These are phyloP conservation scores for Gallinago nigripennis DNA, from an alignment of 2,797 vertebrate genomes.

Conservation along the genomic window DNA sequence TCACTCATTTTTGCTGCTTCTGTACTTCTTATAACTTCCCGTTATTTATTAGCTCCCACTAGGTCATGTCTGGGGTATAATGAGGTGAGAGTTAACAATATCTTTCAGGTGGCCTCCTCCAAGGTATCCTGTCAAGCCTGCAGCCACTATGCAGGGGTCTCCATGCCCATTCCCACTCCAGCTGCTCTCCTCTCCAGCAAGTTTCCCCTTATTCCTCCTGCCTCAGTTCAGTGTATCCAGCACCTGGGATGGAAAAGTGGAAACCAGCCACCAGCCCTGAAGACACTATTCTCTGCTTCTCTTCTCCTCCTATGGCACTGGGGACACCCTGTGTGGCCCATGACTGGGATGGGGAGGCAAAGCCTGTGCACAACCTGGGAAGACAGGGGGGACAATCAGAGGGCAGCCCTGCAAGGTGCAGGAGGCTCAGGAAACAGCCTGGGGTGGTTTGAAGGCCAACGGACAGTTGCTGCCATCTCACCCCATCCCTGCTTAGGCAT, in stretches of 20 bases:
- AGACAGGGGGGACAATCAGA: background rate
- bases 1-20: background rate
- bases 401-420: rapidly evolving
- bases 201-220: background rate
- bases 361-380: background rate
- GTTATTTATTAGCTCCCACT: background rate
- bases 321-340: background rate
- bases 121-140: background rate
- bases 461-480: background rate
- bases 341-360: background rate
- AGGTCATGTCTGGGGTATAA: background rate
- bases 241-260: background rate
- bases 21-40: background rate
- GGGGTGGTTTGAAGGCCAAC: background rate
- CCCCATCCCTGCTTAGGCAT: background rate
- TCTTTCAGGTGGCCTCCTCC: background rate
- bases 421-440: background rate
- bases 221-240: background rate
- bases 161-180: background rate
- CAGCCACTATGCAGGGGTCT: background rate
- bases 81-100: background rate
- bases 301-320: background rate
- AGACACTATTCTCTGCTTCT: background rate
- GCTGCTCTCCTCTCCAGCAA: background rate
- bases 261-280: background rate